Conservation (phyloP, 2,888 invertebrate species). For the Brachyopa scutellaris region DNA sequence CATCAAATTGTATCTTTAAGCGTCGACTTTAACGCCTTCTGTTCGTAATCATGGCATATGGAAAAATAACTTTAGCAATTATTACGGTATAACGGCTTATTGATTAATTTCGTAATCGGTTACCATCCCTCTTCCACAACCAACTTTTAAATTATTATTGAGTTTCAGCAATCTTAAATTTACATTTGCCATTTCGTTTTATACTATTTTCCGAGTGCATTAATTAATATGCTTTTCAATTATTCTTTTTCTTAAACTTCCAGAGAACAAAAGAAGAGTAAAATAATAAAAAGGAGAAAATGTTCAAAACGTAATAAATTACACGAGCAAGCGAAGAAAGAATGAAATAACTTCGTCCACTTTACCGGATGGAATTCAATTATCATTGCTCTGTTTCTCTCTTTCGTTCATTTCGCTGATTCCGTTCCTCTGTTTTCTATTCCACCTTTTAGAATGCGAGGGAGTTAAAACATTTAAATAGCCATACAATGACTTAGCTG, state of each 20-base stretch:
- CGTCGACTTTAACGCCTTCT: too few species aligned
- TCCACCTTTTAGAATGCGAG: slow-evolving; percentile 23
- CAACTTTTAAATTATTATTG: neutral
- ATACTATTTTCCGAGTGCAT: slow-evolving; percentile 31
- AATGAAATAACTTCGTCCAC: slow-evolving; percentile 60
- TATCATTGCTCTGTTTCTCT: slow-evolving; percentile 60
- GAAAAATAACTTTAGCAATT: too few species aligned
- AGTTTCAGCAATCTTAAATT: slow-evolving; percentile 12
- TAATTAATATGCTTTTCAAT: slow-evolving; percentile 22
- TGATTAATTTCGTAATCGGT: too few species aligned
- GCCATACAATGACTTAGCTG: slow-evolving; percentile 40
- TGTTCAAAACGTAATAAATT: slow-evolving; percentile 55
- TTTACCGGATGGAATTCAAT: slow-evolving; percentile 67
- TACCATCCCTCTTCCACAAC: neutral
- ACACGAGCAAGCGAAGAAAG: slow-evolving; percentile 56
- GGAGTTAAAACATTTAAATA: slow-evolving; percentile 56
- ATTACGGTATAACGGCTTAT: too few species aligned
- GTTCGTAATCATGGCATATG: too few species aligned
- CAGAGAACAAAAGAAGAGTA: slow-evolving; percentile 8
- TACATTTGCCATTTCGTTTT: slow-evolving; percentile 25
- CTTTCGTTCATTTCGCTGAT: slow-evolving; percentile 37
- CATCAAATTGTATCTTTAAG: too few species aligned
- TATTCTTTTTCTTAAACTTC: slow-evolving; percentile 41
- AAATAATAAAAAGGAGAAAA: neutral
- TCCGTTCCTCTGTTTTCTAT: neutral